phyloP scores from a whole-genome alignment of 2,113 vertebrate genomes.

The Harpagus bidentatus region DNA sequence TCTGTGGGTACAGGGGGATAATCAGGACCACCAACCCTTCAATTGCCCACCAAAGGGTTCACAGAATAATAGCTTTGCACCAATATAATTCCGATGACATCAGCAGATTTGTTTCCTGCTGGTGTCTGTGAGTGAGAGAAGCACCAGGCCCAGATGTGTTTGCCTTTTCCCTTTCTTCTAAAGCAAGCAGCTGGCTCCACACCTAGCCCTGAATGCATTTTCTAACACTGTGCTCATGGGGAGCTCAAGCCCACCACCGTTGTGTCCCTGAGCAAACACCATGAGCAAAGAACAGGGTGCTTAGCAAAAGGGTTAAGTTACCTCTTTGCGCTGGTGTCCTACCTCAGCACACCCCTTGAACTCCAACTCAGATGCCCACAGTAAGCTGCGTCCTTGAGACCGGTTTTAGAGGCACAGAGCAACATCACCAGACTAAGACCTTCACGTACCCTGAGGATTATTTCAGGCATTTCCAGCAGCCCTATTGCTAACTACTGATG shows the following conservation, averaged over 20 bases:
- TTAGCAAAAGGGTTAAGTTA: background rate
- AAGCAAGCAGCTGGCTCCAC: background rate
- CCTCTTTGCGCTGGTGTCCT: background rate
- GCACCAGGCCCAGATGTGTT: background rate
- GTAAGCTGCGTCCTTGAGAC: background rate
- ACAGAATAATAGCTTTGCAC: background rate
- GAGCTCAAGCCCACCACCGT: background rate
- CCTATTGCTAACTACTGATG: background rate
- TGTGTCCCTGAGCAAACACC: background rate
- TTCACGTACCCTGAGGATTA: background rate
- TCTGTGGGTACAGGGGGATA: accelerated
- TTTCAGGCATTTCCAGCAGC: background rate
- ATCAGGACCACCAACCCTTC: background rate
- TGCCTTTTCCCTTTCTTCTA: background rate
- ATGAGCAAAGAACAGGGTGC: background rate
- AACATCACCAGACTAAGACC: background rate
- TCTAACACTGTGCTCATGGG: background rate
- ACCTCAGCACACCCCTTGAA: background rate
- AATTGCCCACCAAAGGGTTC: background rate
- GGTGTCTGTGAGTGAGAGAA: background rate
- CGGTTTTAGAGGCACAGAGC: background rate
- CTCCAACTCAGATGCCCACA: background rate
- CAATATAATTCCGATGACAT: background rate
- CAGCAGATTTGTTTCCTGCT: background rate
- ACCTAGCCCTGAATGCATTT: background rate